Percentiles rank a stretch among this genome's conserved stretches.
Evolutionary conservation across 2,888 invertebrate genomes (phyloP).

Genomic region (Acholoe squamosa): DNA sequence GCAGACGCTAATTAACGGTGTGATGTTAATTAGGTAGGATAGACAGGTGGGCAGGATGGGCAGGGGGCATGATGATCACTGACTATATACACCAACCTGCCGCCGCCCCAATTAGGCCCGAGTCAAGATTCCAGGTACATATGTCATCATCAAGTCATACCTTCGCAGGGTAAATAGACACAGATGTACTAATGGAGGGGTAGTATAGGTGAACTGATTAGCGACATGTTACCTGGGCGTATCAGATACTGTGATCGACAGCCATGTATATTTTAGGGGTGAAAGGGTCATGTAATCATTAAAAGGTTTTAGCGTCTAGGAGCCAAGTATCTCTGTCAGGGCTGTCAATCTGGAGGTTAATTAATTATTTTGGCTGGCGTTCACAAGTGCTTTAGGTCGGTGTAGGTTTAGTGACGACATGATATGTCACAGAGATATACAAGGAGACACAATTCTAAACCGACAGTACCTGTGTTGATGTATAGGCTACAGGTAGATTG

Average conservation of each 20-base stretch:
- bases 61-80: background rate
- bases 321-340: too few relatives aligned
- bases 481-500: too few relatives aligned
- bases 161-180: background rate
- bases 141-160: constrained; percentile 39
- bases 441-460: too few relatives aligned
- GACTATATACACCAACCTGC: background rate
- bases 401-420: too few relatives aligned
- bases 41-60: background rate
- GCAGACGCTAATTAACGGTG: background rate
- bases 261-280: too few relatives aligned
- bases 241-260: background rate
- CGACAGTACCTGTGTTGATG: too few relatives aligned
- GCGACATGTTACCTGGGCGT: background rate
- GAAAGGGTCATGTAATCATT: too few relatives aligned
- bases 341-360: background rate
- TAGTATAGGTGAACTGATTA: background rate
- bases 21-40: constrained; percentile 27
- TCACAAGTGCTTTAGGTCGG: background rate
- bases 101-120: background rate
- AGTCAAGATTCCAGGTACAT: constrained; percentile 10
- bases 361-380: background rate
- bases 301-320: too few relatives aligned
- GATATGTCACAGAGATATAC: too few relatives aligned
- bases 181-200: background rate